Evolutionary conservation across 1,140 invertebrate species (phyloP).

Genomic region (Lycorma delicatula): DNA sequence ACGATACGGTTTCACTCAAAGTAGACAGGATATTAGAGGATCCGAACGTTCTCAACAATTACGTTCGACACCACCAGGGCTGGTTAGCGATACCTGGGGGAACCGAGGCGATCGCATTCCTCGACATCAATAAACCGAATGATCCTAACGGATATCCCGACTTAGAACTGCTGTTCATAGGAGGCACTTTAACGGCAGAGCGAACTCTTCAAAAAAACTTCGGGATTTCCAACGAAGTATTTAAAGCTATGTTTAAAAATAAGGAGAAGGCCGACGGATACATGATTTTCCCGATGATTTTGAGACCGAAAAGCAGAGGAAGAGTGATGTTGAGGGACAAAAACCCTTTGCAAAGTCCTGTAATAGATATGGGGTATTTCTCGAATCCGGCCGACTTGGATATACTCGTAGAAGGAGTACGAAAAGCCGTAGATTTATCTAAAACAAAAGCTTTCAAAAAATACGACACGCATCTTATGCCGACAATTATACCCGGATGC

Average conservation of each 20-base stretch:
- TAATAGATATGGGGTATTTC: constrained; percentile 77
- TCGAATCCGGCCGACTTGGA: constrained; percentile 51
- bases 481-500: constrained; percentile 54
- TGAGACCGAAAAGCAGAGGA: constrained; percentile 66
- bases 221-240: constrained; percentile 48
- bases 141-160: constrained; percentile 58
- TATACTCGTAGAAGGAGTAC: constrained; percentile 52
- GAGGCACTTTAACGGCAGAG: constrained; percentile 45
- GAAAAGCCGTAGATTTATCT: constrained; percentile 46
- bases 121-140: constrained; percentile 56
- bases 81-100: constrained; percentile 69
- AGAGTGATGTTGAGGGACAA: constrained; percentile 53
- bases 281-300: constrained; percentile 56
- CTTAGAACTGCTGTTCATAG: constrained; percentile 60
- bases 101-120: constrained; percentile 67
- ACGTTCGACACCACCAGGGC: constrained; percentile 47
- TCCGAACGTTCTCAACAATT: constrained; percentile 38
- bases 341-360: constrained; percentile 65
- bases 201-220: constrained; percentile 44
- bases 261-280: constrained; percentile 47
- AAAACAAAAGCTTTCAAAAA: constrained; percentile 48
- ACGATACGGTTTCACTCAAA: constrained; percentile 39
- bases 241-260: constrained; percentile 41
- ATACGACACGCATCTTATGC: constrained; percentile 49
- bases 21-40: constrained; percentile 20